Percentiles rank a stretch among this genome's conserved stretches.
These are phyloP conservation scores for Sorex maritimensis DNA, from an alignment of 2,797 vertebrate species.

Conservation along the genomic window DNA sequence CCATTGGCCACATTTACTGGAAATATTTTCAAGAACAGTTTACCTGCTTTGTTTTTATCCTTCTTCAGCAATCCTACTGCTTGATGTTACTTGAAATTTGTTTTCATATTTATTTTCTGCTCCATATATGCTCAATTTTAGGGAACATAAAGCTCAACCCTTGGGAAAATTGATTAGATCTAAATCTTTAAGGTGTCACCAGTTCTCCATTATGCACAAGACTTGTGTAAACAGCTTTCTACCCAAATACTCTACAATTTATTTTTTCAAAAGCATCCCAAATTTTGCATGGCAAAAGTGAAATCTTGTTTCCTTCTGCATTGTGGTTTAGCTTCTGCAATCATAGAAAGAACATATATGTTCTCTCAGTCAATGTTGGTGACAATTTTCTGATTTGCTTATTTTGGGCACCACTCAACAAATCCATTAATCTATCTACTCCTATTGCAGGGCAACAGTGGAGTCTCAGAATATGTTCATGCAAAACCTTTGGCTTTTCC, in stretches of 20 bases:
- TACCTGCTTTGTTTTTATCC: background rate
- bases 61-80: background rate
- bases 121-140: background rate
- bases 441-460: background rate
- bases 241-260: background rate
- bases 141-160: background rate
- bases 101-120: background rate
- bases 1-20: background rate
- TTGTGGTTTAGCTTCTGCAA: background rate
- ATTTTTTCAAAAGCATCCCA: background rate
- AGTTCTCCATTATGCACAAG: too few relatives aligned
- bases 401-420: background rate
- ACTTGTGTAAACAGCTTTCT: background rate
- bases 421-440: background rate
- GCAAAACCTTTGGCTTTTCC: background rate
- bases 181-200: too few relatives aligned
- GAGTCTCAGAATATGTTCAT: background rate
- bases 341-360: background rate
- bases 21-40: background rate
- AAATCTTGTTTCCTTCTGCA: background rate
- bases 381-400: background rate
- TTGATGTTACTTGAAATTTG: background rate
- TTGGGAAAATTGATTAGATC: background rate
- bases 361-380: background rate
- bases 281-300: too few relatives aligned